Conservation (phyloP, 2,888 invertebrate genomes). For the Perizoma affinitatum region DNA sequence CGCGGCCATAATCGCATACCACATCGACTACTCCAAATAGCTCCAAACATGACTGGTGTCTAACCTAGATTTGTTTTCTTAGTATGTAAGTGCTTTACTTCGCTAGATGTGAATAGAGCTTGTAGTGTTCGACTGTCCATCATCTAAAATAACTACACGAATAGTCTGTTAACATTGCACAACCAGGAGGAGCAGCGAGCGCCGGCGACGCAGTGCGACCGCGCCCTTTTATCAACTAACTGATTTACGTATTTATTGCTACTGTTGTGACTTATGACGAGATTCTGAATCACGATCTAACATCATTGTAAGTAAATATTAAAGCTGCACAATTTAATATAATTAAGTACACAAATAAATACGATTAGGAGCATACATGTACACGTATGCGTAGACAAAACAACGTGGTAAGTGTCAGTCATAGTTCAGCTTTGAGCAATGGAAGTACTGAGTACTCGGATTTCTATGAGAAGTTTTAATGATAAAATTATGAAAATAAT, state of each 20-base stretch:
- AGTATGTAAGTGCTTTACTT: constrained; percentile 6
- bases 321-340: constrained; percentile 82
- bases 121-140: constrained; percentile 4
- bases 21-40: no score
- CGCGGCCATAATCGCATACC: background rate
- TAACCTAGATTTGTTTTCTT: background rate
- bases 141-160: constrained; percentile 44
- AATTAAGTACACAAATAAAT: constrained; percentile 81
- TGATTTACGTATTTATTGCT: constrained; percentile 78
- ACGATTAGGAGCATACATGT: constrained; percentile 71
- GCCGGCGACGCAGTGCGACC: constrained; percentile 52
- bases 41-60: no score
- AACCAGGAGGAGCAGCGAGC: constrained; percentile 42
- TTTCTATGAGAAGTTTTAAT: constrained; percentile 52
- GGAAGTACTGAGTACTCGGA: constrained; percentile 52
- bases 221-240: constrained; percentile 65
- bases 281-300: constrained; percentile 84
- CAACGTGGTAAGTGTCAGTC: constrained; percentile 70
- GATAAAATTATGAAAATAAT: constrained; percentile 57
- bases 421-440: constrained; percentile 76
- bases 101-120: constrained; percentile 10
- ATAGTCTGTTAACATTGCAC: constrained; percentile 67
- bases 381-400: constrained; percentile 68
- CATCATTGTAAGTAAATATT: constrained; percentile 83
- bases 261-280: constrained; percentile 84